A percentile compares a stretch with the other conserved stretches of the same genome.
These are phyloP conservation scores for Teleopsis dalmanni DNA, from an alignment of 1,140 invertebrate species.

Conservation along the genomic window DNA sequence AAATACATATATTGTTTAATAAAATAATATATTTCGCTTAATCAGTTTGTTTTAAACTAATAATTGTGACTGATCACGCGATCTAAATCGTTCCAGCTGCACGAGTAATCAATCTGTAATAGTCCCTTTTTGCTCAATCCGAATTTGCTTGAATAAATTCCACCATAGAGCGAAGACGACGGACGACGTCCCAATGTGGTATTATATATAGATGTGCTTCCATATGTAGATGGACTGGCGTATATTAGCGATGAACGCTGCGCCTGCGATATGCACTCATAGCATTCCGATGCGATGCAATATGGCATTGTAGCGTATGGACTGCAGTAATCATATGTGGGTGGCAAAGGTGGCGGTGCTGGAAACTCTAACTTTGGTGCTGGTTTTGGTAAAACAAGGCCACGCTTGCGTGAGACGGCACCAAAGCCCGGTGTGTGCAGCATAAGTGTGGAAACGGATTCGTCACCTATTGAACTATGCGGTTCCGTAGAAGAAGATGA, in stretches of 20 bases:
- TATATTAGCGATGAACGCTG: constrained; percentile 29
- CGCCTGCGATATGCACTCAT: constrained; percentile 30
- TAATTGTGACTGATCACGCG: constrained; percentile 47
- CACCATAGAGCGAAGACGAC: constrained; percentile 36
- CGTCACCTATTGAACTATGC: constrained; percentile 31
- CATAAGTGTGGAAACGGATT: constrained; percentile 20
- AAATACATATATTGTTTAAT: too few relatives aligned
- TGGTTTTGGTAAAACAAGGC: constrained; percentile 14
- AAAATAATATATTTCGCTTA: too few relatives aligned
- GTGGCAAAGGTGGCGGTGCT: constrained; percentile 33
- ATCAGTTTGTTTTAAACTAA: constrained; percentile 9
- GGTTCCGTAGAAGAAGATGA: constrained; percentile 33
- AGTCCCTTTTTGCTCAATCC: constrained; percentile 57
- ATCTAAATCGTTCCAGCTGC: constrained; percentile 57
- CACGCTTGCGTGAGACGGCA: constrained; percentile 25
- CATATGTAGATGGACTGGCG: constrained; percentile 19
- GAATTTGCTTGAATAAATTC: constrained; percentile 45
- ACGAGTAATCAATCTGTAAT: constrained; percentile 61
- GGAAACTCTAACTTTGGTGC: constrained; percentile 36
- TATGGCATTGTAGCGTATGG: constrained; percentile 34
- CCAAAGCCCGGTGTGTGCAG: constrained; percentile 25
- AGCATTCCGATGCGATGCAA: constrained; percentile 38
- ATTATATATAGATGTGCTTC: constrained; percentile 4
- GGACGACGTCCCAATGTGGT: constrained; percentile 8
- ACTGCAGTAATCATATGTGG: constrained; percentile 37